Evolutionary conservation across 2,888 invertebrate species (phyloP).

Genomic region (Germaria angustata): DNA sequence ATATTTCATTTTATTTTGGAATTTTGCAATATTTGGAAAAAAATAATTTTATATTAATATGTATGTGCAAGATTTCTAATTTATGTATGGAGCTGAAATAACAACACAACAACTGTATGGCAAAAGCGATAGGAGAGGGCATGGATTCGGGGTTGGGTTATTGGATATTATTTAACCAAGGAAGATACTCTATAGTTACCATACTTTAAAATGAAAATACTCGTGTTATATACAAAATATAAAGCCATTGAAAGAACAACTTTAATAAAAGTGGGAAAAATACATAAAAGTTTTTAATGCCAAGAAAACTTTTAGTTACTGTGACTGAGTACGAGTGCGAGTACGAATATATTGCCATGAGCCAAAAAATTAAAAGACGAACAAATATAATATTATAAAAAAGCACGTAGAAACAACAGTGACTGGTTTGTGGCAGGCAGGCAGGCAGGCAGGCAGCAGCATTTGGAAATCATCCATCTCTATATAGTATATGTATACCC

Average conservation of each 20-base stretch:
- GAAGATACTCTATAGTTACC: conserved; percentile 11
- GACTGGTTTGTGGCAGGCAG: conserved; percentile 52
- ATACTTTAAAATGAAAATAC: conserved; percentile 15
- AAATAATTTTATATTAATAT: not conserved
- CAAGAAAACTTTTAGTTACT: conserved; percentile 58
- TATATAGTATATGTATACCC: conserved; percentile 27
- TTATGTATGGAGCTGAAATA: conserved; percentile 32
- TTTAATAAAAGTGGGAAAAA: conserved; percentile 64
- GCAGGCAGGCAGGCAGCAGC: too few relatives aligned
- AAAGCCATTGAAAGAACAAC: conserved; percentile 51
- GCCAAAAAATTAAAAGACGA: conserved; percentile 59
- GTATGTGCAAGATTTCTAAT: not conserved
- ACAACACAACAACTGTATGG: not conserved
- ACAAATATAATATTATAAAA: conserved; percentile 48
- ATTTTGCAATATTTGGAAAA: conserved; percentile 43
- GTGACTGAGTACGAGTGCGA: conserved; percentile 32
- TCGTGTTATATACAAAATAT: conserved; percentile 2
- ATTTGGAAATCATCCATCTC: conserved; percentile 59
- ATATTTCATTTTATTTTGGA: conserved; percentile 49
- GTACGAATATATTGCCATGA: conserved; percentile 50
- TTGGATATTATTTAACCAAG: conserved; percentile 23
- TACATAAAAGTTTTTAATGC: conserved; percentile 65
- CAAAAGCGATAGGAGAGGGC: not conserved
- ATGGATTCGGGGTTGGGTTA: conserved; percentile 13
- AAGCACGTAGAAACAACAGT: conserved; percentile 56